Conservation (phyloP, 1,140 invertebrate genomes). For the Tetragonula clypearis region DNA sequence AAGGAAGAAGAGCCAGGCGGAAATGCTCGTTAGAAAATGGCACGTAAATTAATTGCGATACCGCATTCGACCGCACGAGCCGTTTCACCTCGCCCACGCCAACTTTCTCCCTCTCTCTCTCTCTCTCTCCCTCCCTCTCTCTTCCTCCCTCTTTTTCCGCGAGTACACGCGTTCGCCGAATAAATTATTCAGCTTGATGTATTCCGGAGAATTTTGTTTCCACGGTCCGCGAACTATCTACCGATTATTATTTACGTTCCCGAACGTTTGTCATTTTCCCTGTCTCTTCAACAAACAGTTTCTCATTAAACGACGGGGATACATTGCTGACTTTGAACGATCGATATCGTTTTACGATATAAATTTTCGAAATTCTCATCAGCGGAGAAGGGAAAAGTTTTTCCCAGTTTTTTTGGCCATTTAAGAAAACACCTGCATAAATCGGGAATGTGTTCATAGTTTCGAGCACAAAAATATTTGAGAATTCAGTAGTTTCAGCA, state of each 20-base stretch:
- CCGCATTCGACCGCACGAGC: constrained; percentile 7
- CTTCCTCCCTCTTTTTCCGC: too few relatives aligned
- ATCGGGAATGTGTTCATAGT: too few relatives aligned
- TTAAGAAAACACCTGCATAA: too few relatives aligned
- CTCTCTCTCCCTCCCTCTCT: too few relatives aligned
- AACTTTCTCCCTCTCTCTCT: neutral
- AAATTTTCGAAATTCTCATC: too few relatives aligned
- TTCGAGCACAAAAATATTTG: too few relatives aligned
- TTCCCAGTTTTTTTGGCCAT: too few relatives aligned
- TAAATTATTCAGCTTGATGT: constrained; percentile 22
- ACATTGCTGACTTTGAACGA: neutral
- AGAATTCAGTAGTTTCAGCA: too few relatives aligned
- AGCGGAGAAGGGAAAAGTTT: too few relatives aligned
- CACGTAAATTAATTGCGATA: constrained; percentile 44
- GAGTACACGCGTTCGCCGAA: constrained; percentile 7
- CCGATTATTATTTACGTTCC: neutral
- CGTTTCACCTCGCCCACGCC: neutral
- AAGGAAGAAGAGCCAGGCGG: neutral
- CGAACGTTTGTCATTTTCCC: neutral
- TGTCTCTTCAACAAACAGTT: neutral
- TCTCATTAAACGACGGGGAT: neutral
- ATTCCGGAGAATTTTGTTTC: constrained; percentile 11
- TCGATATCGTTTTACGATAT: too few relatives aligned
- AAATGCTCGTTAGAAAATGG: constrained; percentile 17
- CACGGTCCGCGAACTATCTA: neutral